Evolutionary conservation across 2,113 vertebrate genomes (phyloP).

Genomic region (Forbesichthys agassizii): DNA sequence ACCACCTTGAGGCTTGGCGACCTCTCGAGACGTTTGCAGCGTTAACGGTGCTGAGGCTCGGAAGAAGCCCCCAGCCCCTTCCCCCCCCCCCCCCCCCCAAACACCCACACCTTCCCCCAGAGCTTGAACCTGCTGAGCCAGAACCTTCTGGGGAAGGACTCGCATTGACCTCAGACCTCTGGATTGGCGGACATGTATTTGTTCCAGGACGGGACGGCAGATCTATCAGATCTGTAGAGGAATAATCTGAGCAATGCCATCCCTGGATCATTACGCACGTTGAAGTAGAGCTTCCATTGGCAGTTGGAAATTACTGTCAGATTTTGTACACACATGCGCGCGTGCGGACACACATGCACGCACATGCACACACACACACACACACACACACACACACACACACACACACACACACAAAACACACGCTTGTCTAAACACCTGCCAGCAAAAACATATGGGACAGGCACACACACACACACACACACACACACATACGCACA

Average conservation of each 20-base stretch:
- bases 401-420: too few relatives aligned
- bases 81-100: too few relatives aligned
- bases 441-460: too few relatives aligned
- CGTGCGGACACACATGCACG: too few relatives aligned
- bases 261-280: neutral
- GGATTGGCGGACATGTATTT: constrained; percentile 25
- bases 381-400: too few relatives aligned
- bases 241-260: neutral
- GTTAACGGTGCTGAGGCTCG: neutral
- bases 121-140: neutral
- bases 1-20: neutral
- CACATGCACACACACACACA: too few relatives aligned
- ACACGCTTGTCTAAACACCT: too few relatives aligned
- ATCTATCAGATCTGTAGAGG: neutral
- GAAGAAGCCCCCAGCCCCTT: neutral
- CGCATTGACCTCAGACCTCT: constrained; percentile 10
- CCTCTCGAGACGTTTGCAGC: neutral
- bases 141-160: neutral
- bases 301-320: neutral
- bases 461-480: too few relatives aligned
- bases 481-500: neutral
- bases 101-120: neutral
- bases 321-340: too few relatives aligned
- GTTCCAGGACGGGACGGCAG: constrained; percentile 10
- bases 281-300: neutral